Conservation (phyloP, 1,140 invertebrate species). For the Brachionus asplanchnoidis region DNA sequence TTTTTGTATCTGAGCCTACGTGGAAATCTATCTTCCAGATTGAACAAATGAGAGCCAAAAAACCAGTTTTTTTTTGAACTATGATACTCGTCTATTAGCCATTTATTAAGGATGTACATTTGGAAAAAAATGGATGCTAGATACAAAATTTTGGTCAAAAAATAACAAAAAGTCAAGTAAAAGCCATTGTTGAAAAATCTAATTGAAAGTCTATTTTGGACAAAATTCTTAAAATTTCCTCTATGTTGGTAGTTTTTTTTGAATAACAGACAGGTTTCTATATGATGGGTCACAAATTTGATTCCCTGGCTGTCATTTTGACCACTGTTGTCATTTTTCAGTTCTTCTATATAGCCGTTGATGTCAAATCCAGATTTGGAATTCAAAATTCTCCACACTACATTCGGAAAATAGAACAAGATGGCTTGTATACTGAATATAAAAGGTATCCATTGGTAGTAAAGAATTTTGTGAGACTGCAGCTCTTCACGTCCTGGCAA, state of each 20-base stretch:
- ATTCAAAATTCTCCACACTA: slow-evolving; percentile 39
- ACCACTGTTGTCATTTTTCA: slow-evolving; percentile 22
- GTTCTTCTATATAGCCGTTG: background rate
- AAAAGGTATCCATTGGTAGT: slow-evolving; percentile 44
- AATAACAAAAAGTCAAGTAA: background rate
- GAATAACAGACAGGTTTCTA: background rate
- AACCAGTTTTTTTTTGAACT: background rate
- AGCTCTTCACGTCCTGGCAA: background rate
- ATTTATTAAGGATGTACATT: slow-evolving; percentile 1
- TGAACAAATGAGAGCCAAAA: slow-evolving; percentile 4
- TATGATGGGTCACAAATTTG: background rate
- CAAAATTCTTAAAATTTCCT: background rate
- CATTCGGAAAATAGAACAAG: slow-evolving; percentile 42
- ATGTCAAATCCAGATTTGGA: slow-evolving; percentile 7
- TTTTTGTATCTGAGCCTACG: background rate
- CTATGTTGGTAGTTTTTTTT: slow-evolving; percentile 8
- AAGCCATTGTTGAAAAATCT: slow-evolving; percentile 16
- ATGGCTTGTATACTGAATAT: slow-evolving; percentile 42
- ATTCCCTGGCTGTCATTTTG: background rate
- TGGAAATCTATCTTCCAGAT: background rate
- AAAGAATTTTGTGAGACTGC: slow-evolving; percentile 19
- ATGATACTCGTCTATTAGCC: background rate
- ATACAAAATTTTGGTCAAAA: slow-evolving; percentile 18
- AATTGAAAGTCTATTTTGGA: background rate
- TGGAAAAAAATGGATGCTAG: background rate